These are phyloP conservation scores for Gastracanthus pulcherrimus DNA, from an alignment of 2,888 invertebrate species.

Conservation along the genomic window DNA sequence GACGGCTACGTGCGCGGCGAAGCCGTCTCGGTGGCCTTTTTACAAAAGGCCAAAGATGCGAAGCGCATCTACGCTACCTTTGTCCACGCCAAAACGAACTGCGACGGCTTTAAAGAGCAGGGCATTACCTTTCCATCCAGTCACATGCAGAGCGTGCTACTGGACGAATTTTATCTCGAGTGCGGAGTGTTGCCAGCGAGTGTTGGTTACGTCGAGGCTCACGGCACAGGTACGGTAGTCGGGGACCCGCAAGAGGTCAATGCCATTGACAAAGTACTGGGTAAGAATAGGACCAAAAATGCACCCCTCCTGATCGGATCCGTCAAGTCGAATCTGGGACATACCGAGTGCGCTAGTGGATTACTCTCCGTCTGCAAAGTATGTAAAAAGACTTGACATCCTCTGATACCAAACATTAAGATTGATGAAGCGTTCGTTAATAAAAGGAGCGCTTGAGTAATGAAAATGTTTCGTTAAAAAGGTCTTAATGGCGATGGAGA, in stretches of 20 bases:
- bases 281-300: conserved; percentile 81
- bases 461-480: conserved; percentile 87
- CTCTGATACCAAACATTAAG: neutral
- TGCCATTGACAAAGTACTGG: conserved; percentile 84
- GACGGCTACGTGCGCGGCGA: too few species aligned
- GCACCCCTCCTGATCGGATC: conserved; percentile 92
- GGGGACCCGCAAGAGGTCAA: conserved; percentile 94
- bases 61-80: too few species aligned
- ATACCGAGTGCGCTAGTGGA: conserved; percentile 91
- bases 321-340: conserved; percentile 95
- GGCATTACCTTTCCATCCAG: too few species aligned
- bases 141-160: too few species aligned
- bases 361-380: conserved; percentile 90
- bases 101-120: too few species aligned
- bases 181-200: conserved; percentile 79
- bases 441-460: conserved; percentile 85
- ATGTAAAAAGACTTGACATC: conserved; percentile 18
- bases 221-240: conserved; percentile 86
- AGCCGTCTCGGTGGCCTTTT: too few species aligned
- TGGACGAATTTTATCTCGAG: conserved; percentile 80
- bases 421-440: neutral
- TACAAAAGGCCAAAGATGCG: too few species aligned
- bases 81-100: too few species aligned
- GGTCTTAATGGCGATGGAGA: too few species aligned
- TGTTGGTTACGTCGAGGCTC: conserved; percentile 83